phyloP scores from a whole-genome alignment of 2,888 invertebrate genomes.

The Ochlodes sylvanus region DNA sequence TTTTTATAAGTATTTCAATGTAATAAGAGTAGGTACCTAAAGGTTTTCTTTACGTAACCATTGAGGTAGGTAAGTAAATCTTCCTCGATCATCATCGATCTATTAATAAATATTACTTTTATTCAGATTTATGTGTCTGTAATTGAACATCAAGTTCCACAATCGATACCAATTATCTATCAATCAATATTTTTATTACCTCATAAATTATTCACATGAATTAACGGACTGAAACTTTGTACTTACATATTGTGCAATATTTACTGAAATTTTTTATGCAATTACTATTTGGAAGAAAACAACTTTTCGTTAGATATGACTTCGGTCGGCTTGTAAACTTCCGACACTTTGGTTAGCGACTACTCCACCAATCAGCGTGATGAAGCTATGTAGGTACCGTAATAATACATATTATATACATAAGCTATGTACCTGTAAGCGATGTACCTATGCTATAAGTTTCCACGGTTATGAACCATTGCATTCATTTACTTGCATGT shows the following conservation, averaged over 20 bases:
- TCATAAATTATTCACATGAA: constrained; percentile 5
- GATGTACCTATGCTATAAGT: no score
- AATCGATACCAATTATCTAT: constrained; percentile 23
- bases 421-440: no score
- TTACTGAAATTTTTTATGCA: neutral
- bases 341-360: no score
- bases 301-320: no score
- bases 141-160: constrained; percentile 10
- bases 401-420: no score
- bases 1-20: neutral
- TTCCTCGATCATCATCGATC: constrained; percentile 16
- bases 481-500: no score
- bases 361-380: no score
- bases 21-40: neutral
- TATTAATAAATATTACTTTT: constrained; percentile 22
- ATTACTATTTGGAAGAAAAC: no score
- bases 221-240: constrained; percentile 1
- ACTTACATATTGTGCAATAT: constrained; percentile 7
- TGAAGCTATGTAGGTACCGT: no score
- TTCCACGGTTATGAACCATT: no score
- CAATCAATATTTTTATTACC: constrained; percentile 24
- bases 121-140: constrained; percentile 23
- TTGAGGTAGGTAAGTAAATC: constrained; percentile 7
- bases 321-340: no score
- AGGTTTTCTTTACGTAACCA: neutral